Percentiles rank a stretch among this genome's conserved stretches.
Evolutionary conservation across 2,113 vertebrate genomes (phyloP).

Genomic region (Origma solitaria): DNA sequence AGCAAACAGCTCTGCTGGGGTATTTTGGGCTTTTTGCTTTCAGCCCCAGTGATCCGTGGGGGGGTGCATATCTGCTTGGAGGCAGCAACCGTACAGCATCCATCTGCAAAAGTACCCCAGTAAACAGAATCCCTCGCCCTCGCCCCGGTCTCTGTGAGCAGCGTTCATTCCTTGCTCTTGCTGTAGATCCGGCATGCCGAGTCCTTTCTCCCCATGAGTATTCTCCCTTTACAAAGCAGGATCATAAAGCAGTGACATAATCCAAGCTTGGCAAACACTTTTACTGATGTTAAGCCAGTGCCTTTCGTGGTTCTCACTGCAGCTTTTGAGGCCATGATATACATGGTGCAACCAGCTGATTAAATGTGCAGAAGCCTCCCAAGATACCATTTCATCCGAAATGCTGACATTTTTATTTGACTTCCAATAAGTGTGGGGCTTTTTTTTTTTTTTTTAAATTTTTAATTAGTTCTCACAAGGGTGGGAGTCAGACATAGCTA

Average conservation of each 20-base stretch:
- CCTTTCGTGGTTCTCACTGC: slow-evolving; percentile 31
- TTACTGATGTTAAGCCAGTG: slow-evolving; percentile 51
- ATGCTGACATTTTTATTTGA: slow-evolving; percentile 27
- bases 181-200: not conserved
- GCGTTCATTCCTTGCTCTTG: not conserved
- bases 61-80: not conserved
- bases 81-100: not conserved
- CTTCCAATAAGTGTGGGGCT: slow-evolving; percentile 13
- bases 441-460: not conserved
- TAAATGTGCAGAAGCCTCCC: slow-evolving; percentile 40
- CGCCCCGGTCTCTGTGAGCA: not conserved
- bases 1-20: not conserved
- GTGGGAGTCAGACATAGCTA: not conserved
- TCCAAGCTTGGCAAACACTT: slow-evolving; percentile 57
- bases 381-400: slow-evolving; percentile 3
- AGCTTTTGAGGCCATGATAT: not conserved
- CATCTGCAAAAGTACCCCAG: not conserved
- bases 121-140: not conserved
- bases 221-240: slow-evolving; percentile 62
- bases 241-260: slow-evolving; percentile 66
- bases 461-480: slow-evolving; percentile 25
- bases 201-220: slow-evolving; percentile 39
- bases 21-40: not conserved
- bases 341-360: slow-evolving; percentile 23
- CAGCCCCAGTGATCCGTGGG: not conserved